Evolutionary conservation across 2,888 invertebrate species (phyloP).

Genomic region (Cephus nigrinus): DNA sequence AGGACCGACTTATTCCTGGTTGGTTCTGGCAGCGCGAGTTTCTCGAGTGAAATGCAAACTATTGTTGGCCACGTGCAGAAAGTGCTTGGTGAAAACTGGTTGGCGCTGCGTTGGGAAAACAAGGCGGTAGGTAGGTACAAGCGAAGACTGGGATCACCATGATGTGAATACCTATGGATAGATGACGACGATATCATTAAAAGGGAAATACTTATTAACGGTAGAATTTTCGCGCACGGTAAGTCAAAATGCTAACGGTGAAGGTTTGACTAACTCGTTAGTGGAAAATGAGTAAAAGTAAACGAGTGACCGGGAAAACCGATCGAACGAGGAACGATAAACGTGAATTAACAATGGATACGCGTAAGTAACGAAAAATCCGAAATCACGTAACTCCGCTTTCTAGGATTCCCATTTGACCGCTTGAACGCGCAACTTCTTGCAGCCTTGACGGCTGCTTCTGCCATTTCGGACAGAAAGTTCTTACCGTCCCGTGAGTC

Average conservation of each 20-base stretch:
- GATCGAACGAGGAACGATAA: neutral
- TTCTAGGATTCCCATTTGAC: conserved; percentile 40
- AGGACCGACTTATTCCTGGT: neutral
- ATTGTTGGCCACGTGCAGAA: conserved; percentile 45
- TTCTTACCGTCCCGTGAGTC: neutral
- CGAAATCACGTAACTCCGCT: conserved; percentile 47
- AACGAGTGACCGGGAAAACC: neutral
- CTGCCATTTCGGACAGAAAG: neutral
- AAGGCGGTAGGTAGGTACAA: neutral
- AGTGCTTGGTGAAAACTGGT: conserved; percentile 50
- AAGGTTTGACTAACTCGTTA: neutral
- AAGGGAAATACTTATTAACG: neutral
- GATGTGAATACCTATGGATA: neutral
- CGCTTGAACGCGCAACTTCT: conserved; percentile 6
- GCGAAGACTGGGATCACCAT: neutral
- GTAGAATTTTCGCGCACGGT: too few species aligned
- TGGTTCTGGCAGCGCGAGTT: conserved; percentile 37
- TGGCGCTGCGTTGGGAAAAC: conserved; percentile 9
- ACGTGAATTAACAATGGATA: neutral
- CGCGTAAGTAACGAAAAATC: conserved; percentile 18
- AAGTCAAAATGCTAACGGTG: too few species aligned
- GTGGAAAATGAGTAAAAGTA: neutral
- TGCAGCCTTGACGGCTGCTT: neutral
- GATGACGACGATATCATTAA: neutral
- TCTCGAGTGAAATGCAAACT: conserved; percentile 58